Evolutionary conservation across 2,113 vertebrate genomes (phyloP).

Genomic region (Phalacrocorax aristotelis): DNA sequence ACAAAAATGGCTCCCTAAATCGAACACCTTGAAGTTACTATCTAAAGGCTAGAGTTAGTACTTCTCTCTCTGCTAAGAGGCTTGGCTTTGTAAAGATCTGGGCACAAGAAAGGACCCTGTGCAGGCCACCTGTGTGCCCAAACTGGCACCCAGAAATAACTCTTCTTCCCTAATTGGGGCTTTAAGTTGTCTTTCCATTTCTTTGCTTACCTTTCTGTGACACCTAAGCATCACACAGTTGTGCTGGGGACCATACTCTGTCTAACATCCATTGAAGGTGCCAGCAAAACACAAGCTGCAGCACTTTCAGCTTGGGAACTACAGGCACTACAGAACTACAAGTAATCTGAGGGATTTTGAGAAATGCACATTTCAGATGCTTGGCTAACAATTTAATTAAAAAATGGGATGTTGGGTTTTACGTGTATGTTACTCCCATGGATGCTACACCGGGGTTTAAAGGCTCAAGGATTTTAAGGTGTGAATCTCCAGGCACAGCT

Average conservation of each 20-base stretch:
- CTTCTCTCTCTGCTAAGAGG: background rate
- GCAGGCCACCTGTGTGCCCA: background rate
- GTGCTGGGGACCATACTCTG: background rate
- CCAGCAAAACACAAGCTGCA: background rate
- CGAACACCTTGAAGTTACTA: background rate
- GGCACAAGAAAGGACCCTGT: background rate
- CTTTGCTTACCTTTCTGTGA: background rate
- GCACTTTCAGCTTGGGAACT: background rate
- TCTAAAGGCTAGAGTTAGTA: background rate
- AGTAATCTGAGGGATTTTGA: background rate
- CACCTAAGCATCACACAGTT: rapidly evolving
- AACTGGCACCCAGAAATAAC: background rate
- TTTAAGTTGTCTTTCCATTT: background rate
- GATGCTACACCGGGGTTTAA: background rate
- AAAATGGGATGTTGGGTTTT: background rate
- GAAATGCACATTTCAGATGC: background rate
- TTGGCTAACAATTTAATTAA: background rate
- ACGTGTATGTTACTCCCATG: background rate
- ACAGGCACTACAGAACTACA: background rate
- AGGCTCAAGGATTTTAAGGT: background rate
- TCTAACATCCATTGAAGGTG: rapidly evolving
- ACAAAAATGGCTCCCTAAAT: background rate
- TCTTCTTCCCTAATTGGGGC: background rate
- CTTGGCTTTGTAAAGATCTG: background rate
- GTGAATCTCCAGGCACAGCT: background rate